Evolutionary conservation across 2,113 vertebrate genomes (phyloP), one percentile per base, ranked within the genome.

Genomic region (Gymnogyps californianus): DNA sequence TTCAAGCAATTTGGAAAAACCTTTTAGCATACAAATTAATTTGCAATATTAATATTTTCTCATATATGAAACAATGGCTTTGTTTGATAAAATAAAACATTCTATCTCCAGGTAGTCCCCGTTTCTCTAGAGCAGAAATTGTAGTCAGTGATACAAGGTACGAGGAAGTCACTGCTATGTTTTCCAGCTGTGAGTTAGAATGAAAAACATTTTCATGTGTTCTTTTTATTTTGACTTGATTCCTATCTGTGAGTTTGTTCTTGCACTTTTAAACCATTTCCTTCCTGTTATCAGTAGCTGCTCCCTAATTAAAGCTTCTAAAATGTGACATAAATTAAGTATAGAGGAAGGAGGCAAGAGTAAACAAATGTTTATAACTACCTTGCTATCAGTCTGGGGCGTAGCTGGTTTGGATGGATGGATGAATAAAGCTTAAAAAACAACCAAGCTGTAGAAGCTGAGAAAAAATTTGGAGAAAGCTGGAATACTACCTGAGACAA

Each of bases 311-410:
- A 98, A 97, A 96, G 83, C 84, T 96, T 94, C 97, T 97, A 95
- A 95, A 98, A 98, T 96, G 87, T 97, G 98, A 93, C 66, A 66
- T 97, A 96, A 98, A 98, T 98, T 97, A 97, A 96, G 90, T 96
- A 71, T 89, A 96, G 96, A 97, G 67, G 88, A 95, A 97, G 91
- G 65, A 97, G 93, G 90, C 74, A 95, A 96, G 93, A 95, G 89
- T 96, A 96, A 97, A 91, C 78, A 92, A 96, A 96, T 83, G 80
- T 94, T 96, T 98, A 91, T 97, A 97, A 94, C 74, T 94, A 95
- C 67, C 82, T 95, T 97, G 57, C 71, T 94, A 10, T 94, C 80
- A 70, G 86, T 96, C 95, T 96, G 85, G 88, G 89, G 42, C 44
- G 29, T 97, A 96, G 89, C 70, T 97, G 90, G 54, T 96, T 98